Evolutionary conservation across 23 tunicate species (phyloP), one percentile per base, ranked within the genome.

Genomic region (Corella eumyota): DNA sequence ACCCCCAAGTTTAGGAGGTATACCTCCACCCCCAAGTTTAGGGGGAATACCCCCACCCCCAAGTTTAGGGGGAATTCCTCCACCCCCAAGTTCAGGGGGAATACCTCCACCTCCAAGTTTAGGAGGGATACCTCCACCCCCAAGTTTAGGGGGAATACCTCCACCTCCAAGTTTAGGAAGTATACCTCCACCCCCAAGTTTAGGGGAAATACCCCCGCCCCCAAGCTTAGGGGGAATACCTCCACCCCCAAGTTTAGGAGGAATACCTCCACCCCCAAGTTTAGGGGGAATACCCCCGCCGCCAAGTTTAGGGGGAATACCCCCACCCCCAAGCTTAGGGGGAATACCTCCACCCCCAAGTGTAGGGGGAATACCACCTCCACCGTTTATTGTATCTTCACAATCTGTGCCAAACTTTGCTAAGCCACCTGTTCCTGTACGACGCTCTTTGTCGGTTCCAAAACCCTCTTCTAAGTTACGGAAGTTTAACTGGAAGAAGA

Each of bases 401-500:
- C 20, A 33, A 33, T 9, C 68, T 36, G n/a, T 23, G n/a, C n/a
- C n/a, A n/a, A 61, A 5, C 6, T 19, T 22, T 11, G 57, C 40
- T 17, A 20, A 29, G 1, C 28, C 34, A 11, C 73, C 83, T 38
- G 72, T 78, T 19, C 67, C 90, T 2, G 32, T 61, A 13, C 65
- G 80, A 56, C 44, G 90, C 6, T 58, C 76, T 27, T 60, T 60
- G 30, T 45, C 76, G 15, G 96, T 88, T 32, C 96, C 96, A 5
- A 79, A 78, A 62, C 96, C 96, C 36, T 78, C 68, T 6, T 71
- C 81, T 45, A 88, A 78, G 52, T 69, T 88, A 23, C 70, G 96
- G 29, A 88, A 79, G 49, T 75, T 88, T 50, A 88, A 88, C 71
- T 88, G 96, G 96, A 88, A 88, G 62, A 88, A 88, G 44, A 88